A percentile compares a stretch with the other conserved stretches of the same genome.
These are phyloP conservation scores for Serinus canaria DNA, from an alignment of 2,113 vertebrate genomes.

Conservation along the genomic window DNA sequence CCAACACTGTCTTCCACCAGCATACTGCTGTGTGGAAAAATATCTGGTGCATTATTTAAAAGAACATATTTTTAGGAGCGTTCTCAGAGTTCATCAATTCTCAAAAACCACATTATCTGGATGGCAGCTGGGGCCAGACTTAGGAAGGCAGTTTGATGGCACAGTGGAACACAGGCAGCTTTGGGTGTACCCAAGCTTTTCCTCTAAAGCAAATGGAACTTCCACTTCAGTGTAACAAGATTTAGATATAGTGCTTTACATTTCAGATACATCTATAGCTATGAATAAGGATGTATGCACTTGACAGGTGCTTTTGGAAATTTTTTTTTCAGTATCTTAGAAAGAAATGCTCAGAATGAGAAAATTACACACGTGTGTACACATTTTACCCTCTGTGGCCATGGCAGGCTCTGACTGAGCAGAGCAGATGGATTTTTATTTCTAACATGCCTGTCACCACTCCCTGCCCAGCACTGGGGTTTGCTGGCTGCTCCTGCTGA, in stretches of 20 bases:
- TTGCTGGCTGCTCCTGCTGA: neutral
- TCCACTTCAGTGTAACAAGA: neutral
- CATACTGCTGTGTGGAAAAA: neutral
- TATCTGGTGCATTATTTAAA: neutral
- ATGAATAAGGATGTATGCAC: neutral
- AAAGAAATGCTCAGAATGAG: neutral
- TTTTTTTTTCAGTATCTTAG: neutral
- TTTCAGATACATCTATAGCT: neutral
- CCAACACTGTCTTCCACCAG: neutral
- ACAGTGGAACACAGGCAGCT: neutral
- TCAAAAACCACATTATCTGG: neutral
- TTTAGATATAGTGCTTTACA: neutral
- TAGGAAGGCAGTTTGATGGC: neutral
- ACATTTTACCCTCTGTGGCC: neutral
- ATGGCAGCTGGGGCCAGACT: neutral
- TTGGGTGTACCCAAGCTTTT: neutral
- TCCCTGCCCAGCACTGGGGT: neutral
- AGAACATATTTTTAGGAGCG: neutral
- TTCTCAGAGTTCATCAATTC: neutral
- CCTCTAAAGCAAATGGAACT: neutral
- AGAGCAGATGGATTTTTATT: neutral
- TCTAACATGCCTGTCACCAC: neutral
- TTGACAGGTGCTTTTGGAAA: neutral
- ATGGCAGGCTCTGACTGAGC: neutral
- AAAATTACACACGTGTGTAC: accelerated